Evolutionary conservation across 2,113 vertebrate genomes (phyloP).

Genomic region (Oostethus manadensis): DNA sequence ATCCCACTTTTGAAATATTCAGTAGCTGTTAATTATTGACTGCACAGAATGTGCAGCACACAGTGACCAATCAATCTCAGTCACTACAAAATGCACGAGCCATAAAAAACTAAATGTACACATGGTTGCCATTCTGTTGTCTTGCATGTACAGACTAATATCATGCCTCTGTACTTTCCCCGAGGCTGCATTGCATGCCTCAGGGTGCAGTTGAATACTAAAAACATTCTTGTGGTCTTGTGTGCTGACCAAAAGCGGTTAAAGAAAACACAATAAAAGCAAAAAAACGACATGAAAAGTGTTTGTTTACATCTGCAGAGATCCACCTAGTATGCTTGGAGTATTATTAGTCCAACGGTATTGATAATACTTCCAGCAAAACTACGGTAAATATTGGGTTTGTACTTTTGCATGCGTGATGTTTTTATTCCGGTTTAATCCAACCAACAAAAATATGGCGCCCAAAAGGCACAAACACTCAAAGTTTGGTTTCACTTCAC

Average conservation of each 20-base stretch:
- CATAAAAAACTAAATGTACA: neutral
- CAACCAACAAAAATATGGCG: too few relatives aligned
- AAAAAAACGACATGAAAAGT: neutral
- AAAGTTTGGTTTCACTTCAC: too few relatives aligned
- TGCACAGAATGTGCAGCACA: too few relatives aligned
- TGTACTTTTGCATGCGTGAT: too few relatives aligned
- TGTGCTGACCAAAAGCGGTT: neutral
- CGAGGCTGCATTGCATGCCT: neutral
- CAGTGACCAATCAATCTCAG: too few relatives aligned
- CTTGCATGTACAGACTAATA: neutral
- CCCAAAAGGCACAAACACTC: too few relatives aligned
- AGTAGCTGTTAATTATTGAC: too few relatives aligned
- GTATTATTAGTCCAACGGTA: too few relatives aligned
- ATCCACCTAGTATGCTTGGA: neutral
- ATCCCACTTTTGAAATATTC: too few relatives aligned
- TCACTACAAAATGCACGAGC: neutral
- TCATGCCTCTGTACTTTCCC: neutral
- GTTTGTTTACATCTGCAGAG: neutral
- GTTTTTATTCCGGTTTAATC: too few relatives aligned
- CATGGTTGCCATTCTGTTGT: neutral
- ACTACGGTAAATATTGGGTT: too few relatives aligned
- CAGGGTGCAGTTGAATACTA: neutral
- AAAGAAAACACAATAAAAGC: neutral
- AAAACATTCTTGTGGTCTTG: neutral
- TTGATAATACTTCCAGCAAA: too few relatives aligned